Conservation (phyloP, 2,797 vertebrate species). For the Cephalopachus bancanus region DNA sequence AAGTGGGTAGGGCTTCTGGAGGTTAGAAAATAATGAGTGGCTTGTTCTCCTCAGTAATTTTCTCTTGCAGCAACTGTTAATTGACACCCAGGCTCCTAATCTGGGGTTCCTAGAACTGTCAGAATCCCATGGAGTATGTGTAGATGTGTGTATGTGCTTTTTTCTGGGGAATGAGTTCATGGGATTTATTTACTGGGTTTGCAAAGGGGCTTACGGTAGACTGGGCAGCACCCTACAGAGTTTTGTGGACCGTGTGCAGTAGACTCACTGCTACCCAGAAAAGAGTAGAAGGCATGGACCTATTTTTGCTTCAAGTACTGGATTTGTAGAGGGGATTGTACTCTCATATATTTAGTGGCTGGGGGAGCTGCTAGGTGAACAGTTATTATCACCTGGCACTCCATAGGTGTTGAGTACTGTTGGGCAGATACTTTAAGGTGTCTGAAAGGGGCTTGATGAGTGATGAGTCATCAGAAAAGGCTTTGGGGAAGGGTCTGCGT, state of each 20-base stretch:
- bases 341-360: too few species aligned
- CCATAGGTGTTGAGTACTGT: background rate
- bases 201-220: background rate
- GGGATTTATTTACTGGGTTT: background rate
- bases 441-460: background rate
- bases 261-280: background rate
- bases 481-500: background rate
- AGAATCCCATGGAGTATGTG: background rate
- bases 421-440: background rate
- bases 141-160: background rate
- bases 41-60: background rate
- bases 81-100: background rate
- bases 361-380: background rate
- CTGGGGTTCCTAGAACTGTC: background rate
- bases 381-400: too few species aligned
- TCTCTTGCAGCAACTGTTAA: background rate
- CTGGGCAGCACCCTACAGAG: rapidly evolving
- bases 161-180: background rate
- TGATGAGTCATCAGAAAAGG: background rate
- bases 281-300: background rate
- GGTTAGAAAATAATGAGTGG: background rate
- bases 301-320: background rate
- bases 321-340: background rate
- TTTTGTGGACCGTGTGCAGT: background rate
- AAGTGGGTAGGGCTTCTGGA: background rate